Evolutionary conservation across 2,797 vertebrate species (phyloP), one percentile per base, ranked within the genome.

Genomic region (Sebastes steindachneri): DNA sequence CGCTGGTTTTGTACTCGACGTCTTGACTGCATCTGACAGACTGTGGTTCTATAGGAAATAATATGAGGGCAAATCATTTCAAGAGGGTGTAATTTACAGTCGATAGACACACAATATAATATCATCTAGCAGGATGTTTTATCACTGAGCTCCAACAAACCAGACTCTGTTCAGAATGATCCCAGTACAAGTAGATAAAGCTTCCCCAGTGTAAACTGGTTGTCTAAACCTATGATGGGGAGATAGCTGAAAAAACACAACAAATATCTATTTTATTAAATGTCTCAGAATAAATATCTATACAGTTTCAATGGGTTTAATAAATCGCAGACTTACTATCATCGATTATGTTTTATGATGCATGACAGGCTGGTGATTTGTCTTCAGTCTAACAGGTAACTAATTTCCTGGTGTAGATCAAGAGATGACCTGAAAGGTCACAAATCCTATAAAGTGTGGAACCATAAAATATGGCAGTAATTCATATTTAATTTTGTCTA

Each of bases 31-130:
- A 33, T 35, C 26, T 33, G 62, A 77, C 25, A 10, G 29, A 41
- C 33, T 66, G 31, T 9, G 17, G 29, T 76, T 72, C 54, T 62
- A 57, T 8, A 75, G 70, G 29, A 83, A 69, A 80, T 71, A 64
- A 80, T 74, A 80, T 45, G 28, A 71, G 59, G 60, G 62, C 5
- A 71, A 75, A 72, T 80, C 41, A 68, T 82, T 88, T 86, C 17
- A 69, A 70, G 59, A 58, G 21, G 29, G 28, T 72, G 41, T 84
- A 71, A 77, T 85, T 89, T 90, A 80, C 57, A 60, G 58, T 74
- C 17, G 21, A 25, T 75, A 35, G 65, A 69, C 75, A 74, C 63
- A 53, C 3, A 26, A 58, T 77, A 58, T 41, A 73, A 25, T 14
- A 75, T 85, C 68, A 77, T 86, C 60, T 76, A 26, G 82, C 78